Evolutionary conservation across 53 echinoderm and acorn worm species (phyloP), one percentile per base, ranked within the genome.

Genomic region (Henricia sp.): DNA sequence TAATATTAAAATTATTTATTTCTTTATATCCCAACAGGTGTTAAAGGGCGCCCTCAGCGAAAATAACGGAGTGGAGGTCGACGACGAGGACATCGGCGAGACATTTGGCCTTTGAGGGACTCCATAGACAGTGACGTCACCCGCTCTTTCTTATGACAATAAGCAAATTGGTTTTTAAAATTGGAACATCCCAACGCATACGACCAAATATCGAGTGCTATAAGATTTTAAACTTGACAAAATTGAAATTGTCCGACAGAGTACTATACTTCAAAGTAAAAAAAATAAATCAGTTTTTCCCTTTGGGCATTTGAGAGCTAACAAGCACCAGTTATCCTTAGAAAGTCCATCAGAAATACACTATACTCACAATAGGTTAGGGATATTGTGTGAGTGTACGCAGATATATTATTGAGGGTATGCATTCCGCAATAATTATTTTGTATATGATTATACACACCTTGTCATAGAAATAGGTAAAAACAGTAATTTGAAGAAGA

Each of bases 61-160:
- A 37, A 67, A 4, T 4, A 58, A 58, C 6, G 76, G 73, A 19
- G 52, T 19, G 24, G 19, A 23, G 24, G 19, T 5, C 14, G 59
- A 76, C 13, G 54, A 73, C 41, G 41, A 24, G n/a, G 48, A 46
- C 48, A 46, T 10, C n/a, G n/a, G n/a, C n/a, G n/a, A 17, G 3
- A 35, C 53, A 29, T 58, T 76, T 76, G 76, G 39, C 41, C 76
- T 40, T 41, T 76, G 76, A 76, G 29, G 76, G 40, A 43, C 41
- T 41, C 76, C 59, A 38, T 76, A 37, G 27, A 25, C 67, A 1
- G 39, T 58, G 59, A 76, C 59, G 76, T 40, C 76, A 74, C 24
- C 39, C 57, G 37, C 57, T 55, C 25, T 74, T 56, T 37, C 13
- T 17, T 24, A 40, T 48, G 71, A 71, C 59, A 59, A 57, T 28